Conservation (phyloP, 2,888 invertebrate genomes). For the Parapristionchus giblindavisi region DNA sequence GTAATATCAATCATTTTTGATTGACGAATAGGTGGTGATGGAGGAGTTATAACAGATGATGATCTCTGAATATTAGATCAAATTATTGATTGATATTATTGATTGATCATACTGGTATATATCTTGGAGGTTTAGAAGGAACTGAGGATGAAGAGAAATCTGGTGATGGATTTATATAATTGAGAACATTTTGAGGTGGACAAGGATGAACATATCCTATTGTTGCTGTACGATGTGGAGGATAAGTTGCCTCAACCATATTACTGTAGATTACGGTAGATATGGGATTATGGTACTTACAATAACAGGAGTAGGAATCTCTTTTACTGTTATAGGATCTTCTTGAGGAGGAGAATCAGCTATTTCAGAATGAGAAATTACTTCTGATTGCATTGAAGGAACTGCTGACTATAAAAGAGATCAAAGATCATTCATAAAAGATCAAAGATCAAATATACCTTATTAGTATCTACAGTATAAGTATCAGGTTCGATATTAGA, state of each 20-base stretch:
- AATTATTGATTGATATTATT: too few relatives aligned
- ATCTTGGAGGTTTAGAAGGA: slow-evolving; percentile 20
- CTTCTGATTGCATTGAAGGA: slow-evolving; percentile 10
- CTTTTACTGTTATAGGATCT: neutral
- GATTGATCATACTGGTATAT: too few relatives aligned
- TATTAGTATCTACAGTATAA: neutral
- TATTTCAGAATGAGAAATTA: slow-evolving; percentile 14
- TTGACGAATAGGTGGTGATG: slow-evolving; percentile 16
- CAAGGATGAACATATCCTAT: slow-evolving; percentile 17
- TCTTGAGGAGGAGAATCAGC: neutral
- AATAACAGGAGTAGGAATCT: neutral
- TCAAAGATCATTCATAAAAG: neutral
- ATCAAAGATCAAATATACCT: neutral
- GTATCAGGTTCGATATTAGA: neutral
- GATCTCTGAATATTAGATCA: neutral
- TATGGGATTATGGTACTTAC: neutral
- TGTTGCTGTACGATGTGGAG: slow-evolving; percentile 32
- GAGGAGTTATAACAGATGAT: neutral
- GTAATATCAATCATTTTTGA: slow-evolving; percentile 7
- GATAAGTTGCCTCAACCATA: neutral
- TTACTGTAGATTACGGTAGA: neutral
- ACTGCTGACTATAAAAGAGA: neutral
- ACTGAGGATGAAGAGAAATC: too few relatives aligned
- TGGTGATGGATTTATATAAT: neutral
- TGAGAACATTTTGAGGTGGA: slow-evolving; percentile 8